These are phyloP conservation scores for Drosophila barbarae DNA, from an alignment of 2,888 invertebrate species.

Conservation along the genomic window DNA sequence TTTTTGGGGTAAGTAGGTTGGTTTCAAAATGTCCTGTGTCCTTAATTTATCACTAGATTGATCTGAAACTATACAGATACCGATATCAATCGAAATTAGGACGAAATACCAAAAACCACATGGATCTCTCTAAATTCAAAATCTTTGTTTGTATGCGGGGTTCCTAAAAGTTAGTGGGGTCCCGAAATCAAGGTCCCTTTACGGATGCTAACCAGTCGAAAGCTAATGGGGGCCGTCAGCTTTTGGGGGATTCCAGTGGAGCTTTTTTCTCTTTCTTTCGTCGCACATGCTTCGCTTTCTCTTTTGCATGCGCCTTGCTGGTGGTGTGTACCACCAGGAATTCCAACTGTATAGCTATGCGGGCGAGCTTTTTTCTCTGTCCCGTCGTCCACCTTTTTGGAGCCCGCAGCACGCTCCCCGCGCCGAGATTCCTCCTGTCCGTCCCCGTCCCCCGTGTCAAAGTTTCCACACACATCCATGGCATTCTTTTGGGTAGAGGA, in stretches of 20 bases:
- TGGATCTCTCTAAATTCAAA: neutral
- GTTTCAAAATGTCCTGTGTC: too few relatives aligned
- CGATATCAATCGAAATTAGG: neutral
- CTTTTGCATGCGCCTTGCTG: constrained; percentile 23
- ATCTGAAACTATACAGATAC: neutral
- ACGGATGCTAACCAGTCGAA: constrained; percentile 19
- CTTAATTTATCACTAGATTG: neutral
- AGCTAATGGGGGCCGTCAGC: constrained; percentile 15
- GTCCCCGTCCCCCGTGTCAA: neutral
- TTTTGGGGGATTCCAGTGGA: constrained; percentile 21
- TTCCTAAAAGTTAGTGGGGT: neutral
- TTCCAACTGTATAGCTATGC: constrained; percentile 54
- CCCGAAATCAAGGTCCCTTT: constrained; percentile 10
- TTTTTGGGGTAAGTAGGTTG: neutral
- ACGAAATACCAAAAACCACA: neutral
- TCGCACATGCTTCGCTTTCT: constrained; percentile 16
- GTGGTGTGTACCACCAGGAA: constrained; percentile 65
- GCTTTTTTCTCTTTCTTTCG: constrained; percentile 49
- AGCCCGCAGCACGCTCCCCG: constrained; percentile 13
- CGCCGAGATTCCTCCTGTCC: constrained; percentile 11
- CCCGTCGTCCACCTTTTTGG: constrained; percentile 39
- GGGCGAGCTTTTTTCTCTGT: constrained; percentile 48
- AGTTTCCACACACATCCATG: constrained; percentile 5
- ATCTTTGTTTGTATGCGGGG: neutral
- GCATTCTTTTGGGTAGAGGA: constrained; percentile 42